Evolutionary conservation across 2,797 vertebrate species (phyloP).

Genomic region (Schizopygopsis pylzovi): DNA sequence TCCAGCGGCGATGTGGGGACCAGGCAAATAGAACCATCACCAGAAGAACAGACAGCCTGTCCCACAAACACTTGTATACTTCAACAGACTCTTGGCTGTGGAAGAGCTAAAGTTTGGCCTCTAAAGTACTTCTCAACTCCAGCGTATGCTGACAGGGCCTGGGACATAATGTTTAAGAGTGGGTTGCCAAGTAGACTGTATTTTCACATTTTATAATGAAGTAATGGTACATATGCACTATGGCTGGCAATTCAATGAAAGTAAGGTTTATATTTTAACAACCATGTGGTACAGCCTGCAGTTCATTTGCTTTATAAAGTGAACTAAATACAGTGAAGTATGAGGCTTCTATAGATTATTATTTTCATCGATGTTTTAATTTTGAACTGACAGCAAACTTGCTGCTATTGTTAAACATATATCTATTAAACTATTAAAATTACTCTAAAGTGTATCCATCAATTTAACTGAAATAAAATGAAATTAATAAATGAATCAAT

Average conservation of each 20-base stretch:
- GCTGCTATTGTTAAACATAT: background rate
- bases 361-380: background rate
- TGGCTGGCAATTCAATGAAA: background rate
- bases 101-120: background rate
- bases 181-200: too few species aligned
- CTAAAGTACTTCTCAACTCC: background rate
- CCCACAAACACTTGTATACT: conserved; percentile 30
- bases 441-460: background rate
- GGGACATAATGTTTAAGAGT: background rate
- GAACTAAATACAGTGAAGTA: background rate
- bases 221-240: too few species aligned
- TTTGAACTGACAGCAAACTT: background rate
- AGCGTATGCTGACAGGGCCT: background rate
- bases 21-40: conserved; percentile 55
- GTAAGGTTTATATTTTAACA: background rate
- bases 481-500: too few species aligned
- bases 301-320: background rate
- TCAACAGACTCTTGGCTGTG: background rate
- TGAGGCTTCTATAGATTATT: too few species aligned
- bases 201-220: too few species aligned
- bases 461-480: background rate
- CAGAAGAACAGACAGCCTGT: conserved; percentile 52
- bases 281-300: too few species aligned
- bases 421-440: background rate
- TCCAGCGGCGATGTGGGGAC: conserved; percentile 67